Conservation (phyloP, 2,888 invertebrate genomes). For the Hartigia nigra region DNA sequence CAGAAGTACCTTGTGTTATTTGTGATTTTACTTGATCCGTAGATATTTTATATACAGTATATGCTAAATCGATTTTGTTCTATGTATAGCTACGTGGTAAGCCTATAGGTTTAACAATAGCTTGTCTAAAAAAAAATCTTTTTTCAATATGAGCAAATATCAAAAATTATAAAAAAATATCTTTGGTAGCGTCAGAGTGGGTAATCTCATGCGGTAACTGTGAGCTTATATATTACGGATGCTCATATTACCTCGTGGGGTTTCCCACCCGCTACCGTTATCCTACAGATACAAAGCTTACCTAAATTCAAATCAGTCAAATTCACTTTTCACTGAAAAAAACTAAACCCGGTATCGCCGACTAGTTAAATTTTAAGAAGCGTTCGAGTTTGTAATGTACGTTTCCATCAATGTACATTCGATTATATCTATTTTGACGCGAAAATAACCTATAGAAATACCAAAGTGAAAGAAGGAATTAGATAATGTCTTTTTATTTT, state of each 20-base stretch:
- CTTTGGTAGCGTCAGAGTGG: conserved; percentile 67
- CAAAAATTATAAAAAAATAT: conserved; percentile 28
- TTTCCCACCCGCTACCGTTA: conserved; percentile 75
- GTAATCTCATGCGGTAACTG: conserved; percentile 99
- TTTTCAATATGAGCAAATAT: not conserved
- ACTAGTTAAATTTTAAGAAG: not conserved
- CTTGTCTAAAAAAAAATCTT: not conserved
- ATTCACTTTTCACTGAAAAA: not conserved
- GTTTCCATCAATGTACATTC: not conserved
- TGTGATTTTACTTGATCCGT: not conserved
- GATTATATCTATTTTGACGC: not conserved
- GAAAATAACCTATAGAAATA: not conserved
- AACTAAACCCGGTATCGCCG: not conserved
- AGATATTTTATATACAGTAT: no score
- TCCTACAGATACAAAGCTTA: conserved; percentile 46
- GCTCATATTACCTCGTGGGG: conserved; percentile 91
- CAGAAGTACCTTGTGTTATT: not conserved
- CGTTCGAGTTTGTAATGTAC: not conserved
- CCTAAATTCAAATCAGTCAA: not conserved
- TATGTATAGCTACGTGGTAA: no score
- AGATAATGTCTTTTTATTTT: not conserved
- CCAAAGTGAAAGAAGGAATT: not conserved
- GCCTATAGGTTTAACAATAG: not conserved
- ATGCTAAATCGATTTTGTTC: no score
- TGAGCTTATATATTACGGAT: conserved; percentile 73